These are phyloP conservation scores for Trachelipus rathkii DNA, from an alignment of 1,140 invertebrate genomes.

Conservation along the genomic window DNA sequence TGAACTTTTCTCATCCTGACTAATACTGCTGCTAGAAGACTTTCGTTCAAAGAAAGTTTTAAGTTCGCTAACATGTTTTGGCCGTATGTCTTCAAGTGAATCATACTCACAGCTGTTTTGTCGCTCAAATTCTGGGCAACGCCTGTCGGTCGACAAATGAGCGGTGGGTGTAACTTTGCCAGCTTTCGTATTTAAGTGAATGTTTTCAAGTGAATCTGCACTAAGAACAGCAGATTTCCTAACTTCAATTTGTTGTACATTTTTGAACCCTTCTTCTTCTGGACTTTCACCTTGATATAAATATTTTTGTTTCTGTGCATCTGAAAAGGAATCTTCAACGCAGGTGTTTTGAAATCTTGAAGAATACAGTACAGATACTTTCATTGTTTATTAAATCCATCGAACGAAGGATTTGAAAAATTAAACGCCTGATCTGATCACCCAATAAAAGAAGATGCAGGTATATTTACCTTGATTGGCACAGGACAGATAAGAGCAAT, in stretches of 20 bases:
- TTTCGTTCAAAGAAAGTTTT: slow-evolving; percentile 38
- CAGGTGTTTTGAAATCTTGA: too few relatives aligned
- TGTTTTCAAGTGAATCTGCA: slow-evolving; percentile 43
- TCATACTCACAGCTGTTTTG: slow-evolving; percentile 32
- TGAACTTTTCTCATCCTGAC: slow-evolving; percentile 31
- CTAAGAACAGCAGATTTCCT: slow-evolving; percentile 41
- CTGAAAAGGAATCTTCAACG: too few relatives aligned
- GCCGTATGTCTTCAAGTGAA: slow-evolving; percentile 36
- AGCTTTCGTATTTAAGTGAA: not conserved
- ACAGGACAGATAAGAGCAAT: too few relatives aligned
- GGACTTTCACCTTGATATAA: too few relatives aligned
- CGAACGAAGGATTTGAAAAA: too few relatives aligned
- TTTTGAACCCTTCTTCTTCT: too few relatives aligned
- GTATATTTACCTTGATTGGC: too few relatives aligned
- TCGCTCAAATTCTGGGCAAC: slow-evolving; percentile 10
- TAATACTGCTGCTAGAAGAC: slow-evolving; percentile 32
- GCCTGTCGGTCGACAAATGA: not conserved
- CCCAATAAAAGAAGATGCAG: too few relatives aligned
- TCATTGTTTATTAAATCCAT: too few relatives aligned
- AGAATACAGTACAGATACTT: too few relatives aligned
- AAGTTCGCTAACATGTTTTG: slow-evolving; percentile 34
- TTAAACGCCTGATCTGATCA: too few relatives aligned
- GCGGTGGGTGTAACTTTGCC: slow-evolving; percentile 21
- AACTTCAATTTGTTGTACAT: not conserved
- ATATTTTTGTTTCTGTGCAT: too few relatives aligned